These are phyloP conservation scores for Drosophila nigricruria DNA, from an alignment of 2,888 invertebrate species.

Conservation along the genomic window DNA sequence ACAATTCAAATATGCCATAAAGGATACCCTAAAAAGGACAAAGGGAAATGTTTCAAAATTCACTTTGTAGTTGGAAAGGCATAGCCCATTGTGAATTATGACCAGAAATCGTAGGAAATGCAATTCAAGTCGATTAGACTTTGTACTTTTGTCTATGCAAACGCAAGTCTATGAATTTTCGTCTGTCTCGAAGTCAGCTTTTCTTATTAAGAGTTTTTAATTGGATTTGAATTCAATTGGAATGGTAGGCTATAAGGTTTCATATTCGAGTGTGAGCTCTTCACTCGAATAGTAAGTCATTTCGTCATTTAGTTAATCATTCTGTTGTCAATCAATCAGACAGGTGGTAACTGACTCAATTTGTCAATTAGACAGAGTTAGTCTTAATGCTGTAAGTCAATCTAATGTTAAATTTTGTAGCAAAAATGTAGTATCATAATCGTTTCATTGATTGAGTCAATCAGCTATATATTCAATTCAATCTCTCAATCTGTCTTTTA, in stretches of 20 bases:
- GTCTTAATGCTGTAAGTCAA: neutral
- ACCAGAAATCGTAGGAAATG: neutral
- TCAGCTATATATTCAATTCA: no score
- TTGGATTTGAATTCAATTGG: neutral
- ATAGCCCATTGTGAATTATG: constrained; percentile 5
- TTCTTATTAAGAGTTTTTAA: neutral
- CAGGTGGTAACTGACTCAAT: neutral
- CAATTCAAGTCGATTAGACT: constrained; percentile 6
- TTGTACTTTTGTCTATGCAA: neutral
- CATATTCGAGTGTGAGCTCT: neutral
- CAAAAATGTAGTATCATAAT: no score
- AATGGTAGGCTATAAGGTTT: no score
- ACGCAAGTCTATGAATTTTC: neutral
- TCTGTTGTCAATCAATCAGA: neutral
- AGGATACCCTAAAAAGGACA: neutral
- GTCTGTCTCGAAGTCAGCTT: no score
- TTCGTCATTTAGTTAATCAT: neutral
- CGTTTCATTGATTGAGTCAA: no score
- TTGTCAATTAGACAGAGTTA: neutral
- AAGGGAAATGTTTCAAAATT: constrained; percentile 3
- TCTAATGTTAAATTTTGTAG: no score
- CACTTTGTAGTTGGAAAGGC: neutral
- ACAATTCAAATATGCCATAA: constrained; percentile 3
- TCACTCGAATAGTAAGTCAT: neutral
- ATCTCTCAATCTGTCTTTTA: neutral